Percentiles rank a stretch among this genome's conserved stretches.
Conservation (phyloP, 1,140 invertebrate species). For the Drosophila willistoni region DNA sequence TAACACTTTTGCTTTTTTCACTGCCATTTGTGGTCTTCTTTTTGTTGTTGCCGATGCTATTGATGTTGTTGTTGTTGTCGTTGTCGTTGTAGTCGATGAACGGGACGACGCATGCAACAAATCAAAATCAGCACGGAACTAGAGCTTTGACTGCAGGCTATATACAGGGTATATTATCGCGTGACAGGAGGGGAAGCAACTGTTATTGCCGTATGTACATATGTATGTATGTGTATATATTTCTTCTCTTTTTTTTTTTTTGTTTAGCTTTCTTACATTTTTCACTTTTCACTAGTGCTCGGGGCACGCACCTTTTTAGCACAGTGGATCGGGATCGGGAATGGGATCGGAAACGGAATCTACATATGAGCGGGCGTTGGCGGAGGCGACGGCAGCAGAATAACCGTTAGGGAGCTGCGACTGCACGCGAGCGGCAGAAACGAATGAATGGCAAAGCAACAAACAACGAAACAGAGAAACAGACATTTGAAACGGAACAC, state of each 20-base stretch:
- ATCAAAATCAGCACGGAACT: slow-evolving; percentile 65
- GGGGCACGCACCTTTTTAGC: slow-evolving; percentile 46
- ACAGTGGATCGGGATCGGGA: slow-evolving; percentile 17
- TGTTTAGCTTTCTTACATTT: slow-evolving; percentile 8
- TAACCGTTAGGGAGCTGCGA: slow-evolving; percentile 71
- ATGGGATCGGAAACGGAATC: slow-evolving; percentile 17
- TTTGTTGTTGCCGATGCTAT: slow-evolving; percentile 27
- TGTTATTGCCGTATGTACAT: slow-evolving; percentile 25
- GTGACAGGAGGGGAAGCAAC: slow-evolving; percentile 45
- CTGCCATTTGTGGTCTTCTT: slow-evolving; percentile 50
- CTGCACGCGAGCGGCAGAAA: slow-evolving; percentile 70
- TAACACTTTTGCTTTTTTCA: slow-evolving; percentile 71
- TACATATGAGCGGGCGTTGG: slow-evolving; percentile 35
- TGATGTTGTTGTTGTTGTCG: slow-evolving; percentile 31
- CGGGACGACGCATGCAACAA: slow-evolving; percentile 76
- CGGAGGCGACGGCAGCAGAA: slow-evolving; percentile 59
- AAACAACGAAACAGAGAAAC: slow-evolving; percentile 36
- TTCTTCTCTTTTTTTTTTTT: slow-evolving; percentile 2
- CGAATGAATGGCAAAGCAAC: slow-evolving; percentile 60
- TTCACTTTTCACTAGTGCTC: slow-evolving; percentile 25
- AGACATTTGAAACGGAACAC: slow-evolving; percentile 62
- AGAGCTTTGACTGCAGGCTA: slow-evolving; percentile 35
- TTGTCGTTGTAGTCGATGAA: slow-evolving; percentile 40
- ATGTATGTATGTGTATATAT: slow-evolving; percentile 9
- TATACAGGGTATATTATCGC: slow-evolving; percentile 19